These are phyloP conservation scores for Fratercula arctica DNA, from an alignment of 2,797 vertebrate species.

Conservation along the genomic window DNA sequence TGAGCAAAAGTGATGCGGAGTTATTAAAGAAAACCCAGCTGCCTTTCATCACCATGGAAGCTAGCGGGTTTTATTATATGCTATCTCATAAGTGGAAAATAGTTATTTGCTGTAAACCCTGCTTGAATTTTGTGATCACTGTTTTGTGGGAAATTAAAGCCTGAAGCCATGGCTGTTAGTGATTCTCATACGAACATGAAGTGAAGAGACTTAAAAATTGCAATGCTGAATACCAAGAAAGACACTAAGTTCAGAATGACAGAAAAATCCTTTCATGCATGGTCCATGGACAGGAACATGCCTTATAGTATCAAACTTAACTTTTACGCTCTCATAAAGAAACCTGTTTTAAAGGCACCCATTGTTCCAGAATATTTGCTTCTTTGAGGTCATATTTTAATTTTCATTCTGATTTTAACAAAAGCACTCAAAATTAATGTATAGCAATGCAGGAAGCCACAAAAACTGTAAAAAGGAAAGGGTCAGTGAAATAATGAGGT, in stretches of 20 bases:
- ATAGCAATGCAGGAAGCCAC: background rate
- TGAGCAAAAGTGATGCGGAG: background rate
- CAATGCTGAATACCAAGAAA: background rate
- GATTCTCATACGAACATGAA: background rate
- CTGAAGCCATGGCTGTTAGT: background rate
- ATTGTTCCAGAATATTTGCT: background rate
- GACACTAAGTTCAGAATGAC: background rate
- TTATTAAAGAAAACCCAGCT: background rate
- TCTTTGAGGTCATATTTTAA: background rate
- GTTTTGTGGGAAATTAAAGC: background rate
- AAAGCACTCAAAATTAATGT: background rate
- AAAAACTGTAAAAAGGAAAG: background rate
- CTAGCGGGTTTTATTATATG: background rate
- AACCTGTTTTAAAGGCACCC: background rate
- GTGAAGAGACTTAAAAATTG: background rate
- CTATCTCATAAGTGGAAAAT: background rate
- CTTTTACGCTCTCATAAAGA: background rate
- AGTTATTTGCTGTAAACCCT: background rate
- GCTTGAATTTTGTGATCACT: background rate
- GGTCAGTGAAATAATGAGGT: background rate
- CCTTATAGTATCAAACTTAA: background rate
- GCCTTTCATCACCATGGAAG: background rate
- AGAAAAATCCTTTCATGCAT: background rate
- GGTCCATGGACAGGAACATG: background rate
- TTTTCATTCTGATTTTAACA: conserved; percentile 2